Evolutionary conservation across 1,140 invertebrate genomes (phyloP).

Genomic region (Euglossa dilemma): DNA sequence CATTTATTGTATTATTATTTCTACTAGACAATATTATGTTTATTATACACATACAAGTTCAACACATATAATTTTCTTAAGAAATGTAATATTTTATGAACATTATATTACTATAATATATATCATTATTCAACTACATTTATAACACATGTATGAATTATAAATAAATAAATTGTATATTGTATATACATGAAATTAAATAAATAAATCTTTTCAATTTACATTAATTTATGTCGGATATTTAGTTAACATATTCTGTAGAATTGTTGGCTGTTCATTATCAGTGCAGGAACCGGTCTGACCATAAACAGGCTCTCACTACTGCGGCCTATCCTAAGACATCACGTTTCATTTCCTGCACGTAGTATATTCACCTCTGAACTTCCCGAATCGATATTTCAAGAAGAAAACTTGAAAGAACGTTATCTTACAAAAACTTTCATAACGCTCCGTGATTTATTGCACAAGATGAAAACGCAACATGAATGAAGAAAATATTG

Average conservation of each 20-base stretch:
- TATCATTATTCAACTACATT: too few relatives aligned
- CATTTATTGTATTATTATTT: too few relatives aligned
- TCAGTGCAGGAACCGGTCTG: neutral
- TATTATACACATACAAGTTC: too few relatives aligned
- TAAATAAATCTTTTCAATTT: neutral
- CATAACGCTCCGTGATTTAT: neutral
- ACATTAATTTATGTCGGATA: neutral
- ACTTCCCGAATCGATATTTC: slow-evolving; percentile 20
- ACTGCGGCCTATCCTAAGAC: neutral
- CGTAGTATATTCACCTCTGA: neutral
- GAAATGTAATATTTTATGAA: too few relatives aligned
- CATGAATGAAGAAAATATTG: neutral
- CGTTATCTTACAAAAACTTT: neutral
- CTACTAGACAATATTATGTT: too few relatives aligned
- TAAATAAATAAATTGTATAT: too few relatives aligned
- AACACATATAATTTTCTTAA: too few relatives aligned
- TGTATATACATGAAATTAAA: too few relatives aligned
- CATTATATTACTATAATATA: too few relatives aligned
- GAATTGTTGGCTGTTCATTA: neutral
- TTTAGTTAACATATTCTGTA: neutral
- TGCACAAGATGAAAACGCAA: neutral
- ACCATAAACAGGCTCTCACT: neutral
- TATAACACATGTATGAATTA: too few relatives aligned
- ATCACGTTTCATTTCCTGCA: neutral
- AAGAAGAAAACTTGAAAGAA: neutral